Percentiles rank a stretch among this genome's conserved stretches.
Conservation (phyloP, 2,113 vertebrate species). For the Catagonus wagneri region DNA sequence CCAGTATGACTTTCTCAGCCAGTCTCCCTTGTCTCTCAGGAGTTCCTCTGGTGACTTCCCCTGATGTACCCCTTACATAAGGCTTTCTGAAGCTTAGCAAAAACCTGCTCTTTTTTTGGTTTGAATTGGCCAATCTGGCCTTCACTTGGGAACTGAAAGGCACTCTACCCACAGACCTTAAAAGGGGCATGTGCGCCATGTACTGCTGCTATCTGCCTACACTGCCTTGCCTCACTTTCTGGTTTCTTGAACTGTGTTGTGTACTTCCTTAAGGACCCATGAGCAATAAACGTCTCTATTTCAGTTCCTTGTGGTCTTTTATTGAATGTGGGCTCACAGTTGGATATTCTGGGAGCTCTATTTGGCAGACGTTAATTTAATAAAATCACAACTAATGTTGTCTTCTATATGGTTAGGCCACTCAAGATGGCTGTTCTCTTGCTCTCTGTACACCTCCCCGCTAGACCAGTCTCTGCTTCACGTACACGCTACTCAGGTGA, state of each 20-base stretch:
- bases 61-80: neutral
- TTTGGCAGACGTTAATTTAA: neutral
- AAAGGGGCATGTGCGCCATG: neutral
- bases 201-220: neutral
- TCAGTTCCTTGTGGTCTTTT: neutral
- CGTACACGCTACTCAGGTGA: neutral
- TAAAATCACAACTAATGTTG: neutral
- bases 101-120: neutral
- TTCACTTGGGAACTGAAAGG: neutral
- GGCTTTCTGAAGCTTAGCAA: neutral
- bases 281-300: neutral
- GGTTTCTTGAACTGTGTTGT: neutral
- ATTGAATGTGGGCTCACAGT: neutral
- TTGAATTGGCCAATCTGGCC: neutral
- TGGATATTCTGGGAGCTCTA: neutral
- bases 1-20: neutral
- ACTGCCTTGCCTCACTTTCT: neutral
- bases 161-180: neutral
- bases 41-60: no score
- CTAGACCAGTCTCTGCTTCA: neutral
- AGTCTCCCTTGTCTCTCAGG: neutral
- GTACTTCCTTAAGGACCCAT: neutral
- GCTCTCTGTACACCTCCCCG: neutral
- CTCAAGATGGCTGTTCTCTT: neutral
- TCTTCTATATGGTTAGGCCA: neutral